Evolutionary conservation across 92 coral and sea anemone genomes (phyloP).

Genomic region (Phymanthus crucifer): DNA sequence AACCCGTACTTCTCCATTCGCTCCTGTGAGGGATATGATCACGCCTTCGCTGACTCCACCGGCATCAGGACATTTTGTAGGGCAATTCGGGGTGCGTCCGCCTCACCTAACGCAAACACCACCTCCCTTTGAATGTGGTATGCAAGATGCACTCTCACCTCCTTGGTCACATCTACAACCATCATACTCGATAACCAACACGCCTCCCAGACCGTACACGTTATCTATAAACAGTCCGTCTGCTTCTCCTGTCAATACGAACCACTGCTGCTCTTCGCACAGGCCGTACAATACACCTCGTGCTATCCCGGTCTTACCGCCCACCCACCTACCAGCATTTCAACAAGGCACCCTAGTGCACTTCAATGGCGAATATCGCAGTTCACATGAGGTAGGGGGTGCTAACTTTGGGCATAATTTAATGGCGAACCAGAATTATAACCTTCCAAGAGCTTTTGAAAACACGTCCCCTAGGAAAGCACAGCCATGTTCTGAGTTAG

Average conservation of each 20-base stretch:
- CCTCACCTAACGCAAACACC: neutral
- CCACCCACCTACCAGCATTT: slow-evolving; percentile 11
- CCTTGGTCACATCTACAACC: slow-evolving; percentile 64
- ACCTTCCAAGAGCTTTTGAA: slow-evolving; percentile 21
- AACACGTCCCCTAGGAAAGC: neutral
- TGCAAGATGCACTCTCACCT: slow-evolving; percentile 30
- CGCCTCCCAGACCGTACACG: slow-evolving; percentile 64
- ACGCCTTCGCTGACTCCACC: neutral
- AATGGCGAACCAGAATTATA: slow-evolving; percentile 5
- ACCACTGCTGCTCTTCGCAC: neutral
- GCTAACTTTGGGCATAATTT: neutral
- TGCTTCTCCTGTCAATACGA: neutral
- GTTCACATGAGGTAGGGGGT: neutral
- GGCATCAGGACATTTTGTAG: slow-evolving; percentile 2
- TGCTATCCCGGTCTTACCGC: slow-evolving; percentile 21
- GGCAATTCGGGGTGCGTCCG: neutral
- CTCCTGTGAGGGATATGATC: neutral
- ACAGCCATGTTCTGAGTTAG: neutral
- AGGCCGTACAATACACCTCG: slow-evolving; percentile 7
- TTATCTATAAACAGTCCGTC: slow-evolving; percentile 39
- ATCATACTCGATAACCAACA: slow-evolving; percentile 22
- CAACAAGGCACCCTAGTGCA: neutral
- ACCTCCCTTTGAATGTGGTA: slow-evolving; percentile 9
- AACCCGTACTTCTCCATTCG: neutral
- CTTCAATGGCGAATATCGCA: neutral